Conservation (phyloP, 2,113 vertebrate species). For the Ceyx margarethae region DNA sequence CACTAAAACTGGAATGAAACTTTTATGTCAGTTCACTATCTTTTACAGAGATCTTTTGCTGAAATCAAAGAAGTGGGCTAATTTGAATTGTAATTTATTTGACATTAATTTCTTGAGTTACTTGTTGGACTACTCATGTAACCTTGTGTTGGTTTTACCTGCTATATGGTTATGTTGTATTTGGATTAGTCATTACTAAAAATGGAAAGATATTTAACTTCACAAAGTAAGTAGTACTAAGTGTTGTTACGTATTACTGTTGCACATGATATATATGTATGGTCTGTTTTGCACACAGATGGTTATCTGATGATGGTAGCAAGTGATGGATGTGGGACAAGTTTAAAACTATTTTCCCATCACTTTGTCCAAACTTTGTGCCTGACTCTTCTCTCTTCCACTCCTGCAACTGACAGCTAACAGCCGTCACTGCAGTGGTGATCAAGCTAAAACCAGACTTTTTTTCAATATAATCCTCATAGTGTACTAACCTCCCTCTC, state of each 20-base stretch:
- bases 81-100: not conserved
- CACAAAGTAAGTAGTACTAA: not conserved
- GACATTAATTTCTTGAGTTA: not conserved
- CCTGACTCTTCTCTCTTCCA: fast-evolving
- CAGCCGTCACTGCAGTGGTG: not conserved
- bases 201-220: not conserved
- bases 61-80: not conserved
- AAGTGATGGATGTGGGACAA: not conserved
- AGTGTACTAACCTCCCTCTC: not conserved
- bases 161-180: not conserved
- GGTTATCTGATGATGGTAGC: not conserved
- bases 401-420: not conserved
- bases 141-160: not conserved
- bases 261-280: too few species aligned
- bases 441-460: not conserved
- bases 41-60: not conserved
- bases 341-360: not conserved
- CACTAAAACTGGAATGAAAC: not conserved
- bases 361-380: not conserved
- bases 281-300: not conserved
- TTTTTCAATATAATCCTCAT: not conserved
- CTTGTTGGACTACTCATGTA: not conserved
- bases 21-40: not conserved
- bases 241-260: not conserved
- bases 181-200: not conserved